Conservation (phyloP, 2,888 invertebrate genomes). For the Baronia brevicornis region DNA sequence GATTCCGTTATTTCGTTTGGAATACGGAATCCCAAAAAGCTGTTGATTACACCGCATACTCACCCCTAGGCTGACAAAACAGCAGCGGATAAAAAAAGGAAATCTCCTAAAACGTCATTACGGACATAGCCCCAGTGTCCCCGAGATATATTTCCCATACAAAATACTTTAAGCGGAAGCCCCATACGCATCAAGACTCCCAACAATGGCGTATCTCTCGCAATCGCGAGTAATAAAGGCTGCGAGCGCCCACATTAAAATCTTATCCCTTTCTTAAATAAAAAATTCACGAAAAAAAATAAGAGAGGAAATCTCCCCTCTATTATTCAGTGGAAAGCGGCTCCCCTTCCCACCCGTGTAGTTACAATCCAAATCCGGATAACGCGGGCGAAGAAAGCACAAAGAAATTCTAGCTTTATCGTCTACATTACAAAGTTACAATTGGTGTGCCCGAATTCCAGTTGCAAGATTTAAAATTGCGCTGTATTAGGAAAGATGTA, state of each 20-base stretch:
- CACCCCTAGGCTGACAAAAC: slow-evolving; percentile 27
- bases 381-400: slow-evolving; percentile 35
- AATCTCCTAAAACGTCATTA: slow-evolving; percentile 60
- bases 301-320: slow-evolving; percentile 66
- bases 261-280: slow-evolving; percentile 76
- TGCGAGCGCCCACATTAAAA: slow-evolving; percentile 70
- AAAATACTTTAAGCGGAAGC: slow-evolving; percentile 71
- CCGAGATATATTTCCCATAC: slow-evolving; percentile 51
- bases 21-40: slow-evolving; percentile 25
- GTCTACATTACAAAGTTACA: slow-evolving; percentile 51
- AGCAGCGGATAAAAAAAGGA: slow-evolving; percentile 33
- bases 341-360: slow-evolving; percentile 35
- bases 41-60: slow-evolving; percentile 26
- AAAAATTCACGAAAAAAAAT: slow-evolving; percentile 76
- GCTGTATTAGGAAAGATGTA: slow-evolving; percentile 34
- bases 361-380: slow-evolving; percentile 30
- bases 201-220: slow-evolving; percentile 66
- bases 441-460: slow-evolving; percentile 40
- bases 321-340: slow-evolving; percentile 62
- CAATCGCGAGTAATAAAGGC: slow-evolving; percentile 70
- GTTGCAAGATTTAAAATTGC: slow-evolving; percentile 28
- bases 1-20: slow-evolving; percentile 7
- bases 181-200: slow-evolving; percentile 62
- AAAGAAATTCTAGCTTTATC: slow-evolving; percentile 62
- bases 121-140: slow-evolving; percentile 36